A percentile compares a stretch with the other conserved stretches of the same genome.
These are phyloP conservation scores for Cygnus atratus DNA, from an alignment of 2,113 vertebrate species.

Conservation along the genomic window DNA sequence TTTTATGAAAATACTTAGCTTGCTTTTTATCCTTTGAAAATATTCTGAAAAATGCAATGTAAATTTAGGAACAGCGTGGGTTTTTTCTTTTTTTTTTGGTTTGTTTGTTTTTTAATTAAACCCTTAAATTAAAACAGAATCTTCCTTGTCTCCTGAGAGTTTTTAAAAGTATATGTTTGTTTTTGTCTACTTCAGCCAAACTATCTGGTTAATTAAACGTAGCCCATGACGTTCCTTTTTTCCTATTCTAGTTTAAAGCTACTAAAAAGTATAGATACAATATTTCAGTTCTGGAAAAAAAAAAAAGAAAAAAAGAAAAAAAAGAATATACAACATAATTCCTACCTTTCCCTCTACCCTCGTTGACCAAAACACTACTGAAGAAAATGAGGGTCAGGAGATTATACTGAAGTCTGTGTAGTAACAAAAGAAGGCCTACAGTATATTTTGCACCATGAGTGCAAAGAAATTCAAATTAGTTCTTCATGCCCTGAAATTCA, in stretches of 20 bases:
- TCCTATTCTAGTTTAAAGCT: neutral
- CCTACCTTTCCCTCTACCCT: neutral
- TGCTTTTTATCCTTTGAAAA: neutral
- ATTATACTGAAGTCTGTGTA: neutral
- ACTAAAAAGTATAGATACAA: neutral
- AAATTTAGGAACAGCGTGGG: neutral
- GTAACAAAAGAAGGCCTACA: neutral
- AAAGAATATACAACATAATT: neutral
- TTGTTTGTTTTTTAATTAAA: neutral
- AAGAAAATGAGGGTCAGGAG: neutral
- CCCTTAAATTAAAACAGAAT: neutral
- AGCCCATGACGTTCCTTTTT: neutral
- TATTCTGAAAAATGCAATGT: neutral
- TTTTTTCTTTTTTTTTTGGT: no score
- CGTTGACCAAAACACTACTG: accelerated
- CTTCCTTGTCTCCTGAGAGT: neutral
- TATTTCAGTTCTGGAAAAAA: neutral
- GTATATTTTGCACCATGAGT: accelerated
- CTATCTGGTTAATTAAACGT: neutral
- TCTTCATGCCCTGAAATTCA: neutral
- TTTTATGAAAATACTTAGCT: neutral
- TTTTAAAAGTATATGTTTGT: neutral
- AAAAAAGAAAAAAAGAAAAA: neutral
- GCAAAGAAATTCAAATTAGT: neutral
- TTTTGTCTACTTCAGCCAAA: neutral